Base-by-base conservation (phyloP, 2,888 invertebrate genomes). In the Macaria liturata region DNA sequence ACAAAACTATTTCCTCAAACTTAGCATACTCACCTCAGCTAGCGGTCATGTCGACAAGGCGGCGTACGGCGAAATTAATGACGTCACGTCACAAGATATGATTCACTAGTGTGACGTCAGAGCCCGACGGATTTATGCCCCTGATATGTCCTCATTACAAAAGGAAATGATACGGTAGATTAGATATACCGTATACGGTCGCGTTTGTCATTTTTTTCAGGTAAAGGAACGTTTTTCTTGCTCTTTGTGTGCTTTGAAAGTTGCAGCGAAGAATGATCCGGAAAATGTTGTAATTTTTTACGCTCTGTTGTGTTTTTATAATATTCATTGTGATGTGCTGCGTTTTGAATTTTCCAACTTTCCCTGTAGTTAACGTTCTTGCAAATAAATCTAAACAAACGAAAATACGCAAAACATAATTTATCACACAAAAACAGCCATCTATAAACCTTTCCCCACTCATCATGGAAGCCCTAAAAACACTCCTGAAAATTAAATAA, bases 81-180 rank as follows among this genome's bases (percentile, higher is more conserved):
- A 80, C 80, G 73, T 74, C 76, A 81, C 75, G 81, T 75, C 73
- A 70, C 66, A 71, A 74, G 79, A 78, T 81, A 79, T 74, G 78
- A 80, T 81, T 79, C 78, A 80, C 62, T 62, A 66, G 54, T 61
- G 55, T 76, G 75, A 75, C 72, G 67, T 72, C 75, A 69, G 57
- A 62, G 61, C 56, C 69, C 62, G 58, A 54, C 58, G 59, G 70
- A 76, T 78, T 75, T 76, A 73, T 75, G 69, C 69, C 51, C 46
- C 64, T 72, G 70, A 76, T 80, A 72, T 69, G 75, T 74, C 68
- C 71, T 72, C 63, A 69, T 75, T 74, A 76, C 68, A 69, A 72
- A 73, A 67, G 74, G 63, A 65, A 67, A 68, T 72, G 72, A 70
- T 71, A 66, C 50, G 60, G 64, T 61, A 61, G 68, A 68, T 68